Percentiles rank a stretch among this genome's conserved stretches.
phyloP scores from a whole-genome alignment of 2,113 vertebrate species.

The Morone saxatilis region DNA sequence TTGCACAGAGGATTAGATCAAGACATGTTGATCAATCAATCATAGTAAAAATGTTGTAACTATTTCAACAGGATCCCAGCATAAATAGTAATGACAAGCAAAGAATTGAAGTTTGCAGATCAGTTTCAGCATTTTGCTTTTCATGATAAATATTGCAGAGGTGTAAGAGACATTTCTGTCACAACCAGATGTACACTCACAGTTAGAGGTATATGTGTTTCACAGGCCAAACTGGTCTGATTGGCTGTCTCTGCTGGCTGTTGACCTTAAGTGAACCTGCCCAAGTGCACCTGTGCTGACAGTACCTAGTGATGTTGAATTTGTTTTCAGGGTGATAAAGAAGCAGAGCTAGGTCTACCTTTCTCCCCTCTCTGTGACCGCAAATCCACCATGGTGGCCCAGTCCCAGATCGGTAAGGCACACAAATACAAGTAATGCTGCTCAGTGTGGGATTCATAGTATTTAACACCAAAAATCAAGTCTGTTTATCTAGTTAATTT shows the following conservation, averaged over 20 bases:
- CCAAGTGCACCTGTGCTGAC: neutral
- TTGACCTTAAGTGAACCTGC: neutral
- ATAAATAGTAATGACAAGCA: neutral
- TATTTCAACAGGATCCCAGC: neutral
- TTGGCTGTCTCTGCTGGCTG: neutral
- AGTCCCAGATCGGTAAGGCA: slow-evolving; percentile 72
- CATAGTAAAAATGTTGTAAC: neutral
- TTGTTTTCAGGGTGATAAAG: slow-evolving; percentile 92
- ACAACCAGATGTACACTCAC: neutral
- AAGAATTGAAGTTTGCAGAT: neutral
- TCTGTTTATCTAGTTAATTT: too few species aligned
- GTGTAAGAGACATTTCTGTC: neutral
- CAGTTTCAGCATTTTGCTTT: neutral
- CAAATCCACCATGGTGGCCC: slow-evolving; percentile 80
- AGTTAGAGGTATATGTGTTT: neutral
- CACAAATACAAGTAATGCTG: neutral
- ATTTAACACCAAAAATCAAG: too few species aligned
- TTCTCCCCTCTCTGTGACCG: slow-evolving; percentile 97
- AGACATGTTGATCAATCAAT: neutral
- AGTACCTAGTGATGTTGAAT: neutral
- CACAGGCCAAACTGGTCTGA: neutral
- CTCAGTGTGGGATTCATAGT: neutral
- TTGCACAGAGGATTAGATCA: neutral
- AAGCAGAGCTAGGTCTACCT: slow-evolving; percentile 92
- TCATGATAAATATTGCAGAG: neutral